Evolutionary conservation across 2,113 vertebrate genomes (phyloP), one percentile per base, ranked within the genome.

Genomic region (Haplotaxodon microlepis): DNA sequence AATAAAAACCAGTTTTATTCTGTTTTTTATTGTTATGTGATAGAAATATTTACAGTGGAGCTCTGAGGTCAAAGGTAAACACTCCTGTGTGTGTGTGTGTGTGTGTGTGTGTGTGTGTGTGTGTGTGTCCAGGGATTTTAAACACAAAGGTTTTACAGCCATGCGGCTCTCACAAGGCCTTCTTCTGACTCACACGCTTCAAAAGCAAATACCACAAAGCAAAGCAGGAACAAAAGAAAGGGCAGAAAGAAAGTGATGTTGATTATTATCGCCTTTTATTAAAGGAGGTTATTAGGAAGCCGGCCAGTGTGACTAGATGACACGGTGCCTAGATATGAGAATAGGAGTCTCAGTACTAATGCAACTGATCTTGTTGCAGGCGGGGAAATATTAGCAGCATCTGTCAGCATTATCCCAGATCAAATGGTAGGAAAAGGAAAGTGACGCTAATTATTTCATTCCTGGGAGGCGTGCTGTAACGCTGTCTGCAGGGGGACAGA

Each of bases 391-490:
- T 86, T 84, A 85, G 86, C 89, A 76, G 87, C 89, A 84, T 91
- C 88, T 92, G 88, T 92, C 84, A 83, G 78, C 42, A 51, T 86
- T 81, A 84, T 73, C 73, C 47, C 27, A 82, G 86, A 94, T 93
- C 88, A 87, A 93, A 69, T 81, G 59, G 38, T 87, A 85, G 9
- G 61, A 88, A 76, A 66, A 87, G 81, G 86, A 87, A 21, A 69
- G 84, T 63, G 76, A 93, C 19, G 83, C 66, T 93, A 90, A 94
- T 94, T 88, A 92, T 90, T 92, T 89, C 24, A 93, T 91, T 93
- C 85, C 89, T 83, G 63, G 84, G 82, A 92, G 86, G 40, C 38
- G 31, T 81, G 84, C 51, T 71, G 76, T 84, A 84, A 88, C 81
- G 53, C 80, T 50, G 90, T 90, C 85, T 82, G 83, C 61, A 85